Conservation (phyloP, 2,888 invertebrate genomes). For the Imbricaverruca yamaguchii region DNA sequence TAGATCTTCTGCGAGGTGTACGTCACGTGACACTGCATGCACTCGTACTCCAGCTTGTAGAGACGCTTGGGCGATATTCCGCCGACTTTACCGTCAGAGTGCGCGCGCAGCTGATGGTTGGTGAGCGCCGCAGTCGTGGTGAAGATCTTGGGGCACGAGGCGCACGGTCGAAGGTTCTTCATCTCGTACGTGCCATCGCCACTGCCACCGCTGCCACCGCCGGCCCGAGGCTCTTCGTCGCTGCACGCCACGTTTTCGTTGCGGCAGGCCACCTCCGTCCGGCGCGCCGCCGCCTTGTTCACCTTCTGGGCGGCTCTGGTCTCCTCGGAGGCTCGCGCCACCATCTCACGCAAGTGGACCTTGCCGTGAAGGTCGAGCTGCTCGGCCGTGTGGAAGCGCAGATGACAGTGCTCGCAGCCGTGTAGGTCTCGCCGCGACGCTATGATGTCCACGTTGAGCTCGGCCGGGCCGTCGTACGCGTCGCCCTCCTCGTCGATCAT, state of each 20-base stretch:
- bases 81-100: not conserved
- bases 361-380: not conserved
- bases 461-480: not conserved
- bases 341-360: not conserved
- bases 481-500: not conserved
- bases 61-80: not conserved
- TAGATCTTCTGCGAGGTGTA: constrained; percentile 10
- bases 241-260: no score
- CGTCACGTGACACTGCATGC: not conserved
- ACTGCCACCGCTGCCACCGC: not conserved
- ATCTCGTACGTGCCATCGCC: not conserved
- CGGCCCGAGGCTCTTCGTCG: not conserved
- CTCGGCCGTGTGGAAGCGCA: not conserved
- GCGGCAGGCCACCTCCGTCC: not conserved
- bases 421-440: not conserved
- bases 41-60: not conserved
- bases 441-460: constrained; percentile 14
- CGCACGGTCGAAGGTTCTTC: not conserved
- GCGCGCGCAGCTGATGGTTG: not conserved
- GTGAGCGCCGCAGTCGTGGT: not conserved
- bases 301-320: not conserved
- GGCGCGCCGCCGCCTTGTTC: not conserved
- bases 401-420: not conserved
- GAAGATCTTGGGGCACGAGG: not conserved
- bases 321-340: not conserved